A percentile compares a stretch with the other conserved stretches of the same genome.
phyloP scores from a whole-genome alignment of 2,797 vertebrate species.

The Brachyalestes nurse region DNA sequence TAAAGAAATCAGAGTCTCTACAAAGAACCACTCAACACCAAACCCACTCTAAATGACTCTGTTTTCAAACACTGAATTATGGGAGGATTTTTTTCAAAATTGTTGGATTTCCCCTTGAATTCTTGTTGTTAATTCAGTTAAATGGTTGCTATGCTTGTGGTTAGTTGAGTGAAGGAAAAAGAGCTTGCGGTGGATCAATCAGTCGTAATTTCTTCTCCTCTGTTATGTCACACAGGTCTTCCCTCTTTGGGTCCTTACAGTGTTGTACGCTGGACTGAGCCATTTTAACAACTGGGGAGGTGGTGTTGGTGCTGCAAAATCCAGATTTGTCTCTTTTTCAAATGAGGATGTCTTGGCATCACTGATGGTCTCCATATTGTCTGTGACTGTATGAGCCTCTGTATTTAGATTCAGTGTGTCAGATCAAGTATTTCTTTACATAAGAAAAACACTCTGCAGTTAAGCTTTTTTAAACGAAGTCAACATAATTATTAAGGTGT shows the following conservation, averaged over 20 bases:
- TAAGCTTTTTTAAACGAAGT: too few species aligned
- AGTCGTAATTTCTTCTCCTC: constrained; percentile 15
- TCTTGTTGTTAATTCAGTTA: neutral
- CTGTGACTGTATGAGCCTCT: constrained; percentile 26
- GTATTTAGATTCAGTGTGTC: constrained; percentile 20
- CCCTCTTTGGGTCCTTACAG: constrained; percentile 42
- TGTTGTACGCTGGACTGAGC: constrained; percentile 59
- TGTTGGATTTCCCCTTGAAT: too few species aligned
- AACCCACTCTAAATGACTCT: too few species aligned
- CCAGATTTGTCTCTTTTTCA: constrained; percentile 27
- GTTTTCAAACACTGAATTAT: too few species aligned
- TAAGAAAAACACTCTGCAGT: neutral
- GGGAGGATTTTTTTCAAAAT: too few species aligned
- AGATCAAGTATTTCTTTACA: constrained; percentile 31
- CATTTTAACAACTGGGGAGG: constrained; percentile 53
- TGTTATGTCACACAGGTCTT: constrained; percentile 55
- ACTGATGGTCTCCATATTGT: constrained; percentile 26
- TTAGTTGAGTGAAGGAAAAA: neutral
- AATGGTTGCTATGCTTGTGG: neutral
- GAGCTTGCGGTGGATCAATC: neutral
- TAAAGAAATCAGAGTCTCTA: too few species aligned
- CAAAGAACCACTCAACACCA: too few species aligned
- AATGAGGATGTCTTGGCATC: constrained; percentile 32
- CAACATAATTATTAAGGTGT: too few species aligned
- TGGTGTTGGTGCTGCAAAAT: constrained; percentile 43